phyloP scores from a whole-genome alignment of 2,888 invertebrate species.

The Dyspetes luteomarginatus region DNA sequence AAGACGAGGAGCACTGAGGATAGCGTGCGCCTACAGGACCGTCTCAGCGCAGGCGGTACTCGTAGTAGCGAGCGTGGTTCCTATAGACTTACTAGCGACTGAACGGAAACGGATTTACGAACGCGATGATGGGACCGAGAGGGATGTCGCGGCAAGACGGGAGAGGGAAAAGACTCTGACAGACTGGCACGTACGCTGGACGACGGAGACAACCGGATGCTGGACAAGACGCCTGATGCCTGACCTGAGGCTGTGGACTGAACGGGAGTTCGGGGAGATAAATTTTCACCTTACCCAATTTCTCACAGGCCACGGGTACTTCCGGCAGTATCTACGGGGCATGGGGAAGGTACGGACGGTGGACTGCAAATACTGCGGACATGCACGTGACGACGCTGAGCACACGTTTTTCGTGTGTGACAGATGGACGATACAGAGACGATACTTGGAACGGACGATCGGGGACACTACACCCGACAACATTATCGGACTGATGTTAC shows the following conservation, averaged over 20 bases:
- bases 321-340: constrained; percentile 6
- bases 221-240: constrained; percentile 29
- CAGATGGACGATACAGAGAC: constrained; percentile 23
- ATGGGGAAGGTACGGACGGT: constrained; percentile 49
- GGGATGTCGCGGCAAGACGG: not conserved
- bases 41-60: constrained; percentile 63
- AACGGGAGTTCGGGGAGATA: constrained; percentile 20
- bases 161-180: constrained; percentile 15
- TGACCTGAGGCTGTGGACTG: constrained; percentile 20
- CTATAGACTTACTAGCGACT: constrained; percentile 59
- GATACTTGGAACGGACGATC: not conserved
- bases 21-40: constrained; percentile 65
- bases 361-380: not conserved
- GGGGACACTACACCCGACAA: too few species aligned
- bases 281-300: constrained; percentile 65
- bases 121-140: too few species aligned
- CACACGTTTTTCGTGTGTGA: constrained; percentile 63
- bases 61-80: constrained; percentile 64
- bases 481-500: too few species aligned
- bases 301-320: constrained; percentile 1
- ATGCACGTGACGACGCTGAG: constrained; percentile 38
- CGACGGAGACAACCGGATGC: not conserved
- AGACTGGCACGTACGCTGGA: constrained; percentile 26
- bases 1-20: constrained; percentile 61
- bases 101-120: constrained; percentile 22